Percentiles rank a stretch among this genome's conserved stretches.
These are phyloP conservation scores for Eurosta solidaginis DNA, from an alignment of 1,140 invertebrate species.

Conservation along the genomic window DNA sequence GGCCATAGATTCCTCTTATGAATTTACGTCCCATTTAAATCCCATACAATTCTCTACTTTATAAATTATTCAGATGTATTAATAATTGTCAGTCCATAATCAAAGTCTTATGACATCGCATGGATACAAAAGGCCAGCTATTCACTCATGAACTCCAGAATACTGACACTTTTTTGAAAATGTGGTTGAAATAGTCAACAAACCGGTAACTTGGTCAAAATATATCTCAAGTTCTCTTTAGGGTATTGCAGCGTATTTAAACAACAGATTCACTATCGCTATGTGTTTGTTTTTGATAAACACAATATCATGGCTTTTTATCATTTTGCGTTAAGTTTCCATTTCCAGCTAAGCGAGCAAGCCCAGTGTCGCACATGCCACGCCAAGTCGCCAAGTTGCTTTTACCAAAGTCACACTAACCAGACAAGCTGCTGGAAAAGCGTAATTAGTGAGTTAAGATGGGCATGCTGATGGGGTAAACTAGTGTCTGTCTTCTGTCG, in stretches of 20 bases:
- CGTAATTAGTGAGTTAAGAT: slow-evolving; percentile 30
- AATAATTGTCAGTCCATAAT: too few relatives aligned
- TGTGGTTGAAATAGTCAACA: too few relatives aligned
- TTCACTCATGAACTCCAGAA: too few relatives aligned
- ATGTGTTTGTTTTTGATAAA: not conserved
- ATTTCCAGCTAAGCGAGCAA: not conserved
- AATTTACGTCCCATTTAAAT: too few relatives aligned
- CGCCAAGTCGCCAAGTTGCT: not conserved
- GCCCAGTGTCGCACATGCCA: not conserved
- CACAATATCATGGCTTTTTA: not conserved
- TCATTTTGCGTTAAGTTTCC: not conserved
- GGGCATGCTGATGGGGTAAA: not conserved
- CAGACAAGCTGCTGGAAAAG: not conserved
- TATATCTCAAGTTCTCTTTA: too few relatives aligned
- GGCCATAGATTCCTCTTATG: too few relatives aligned
- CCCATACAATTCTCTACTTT: too few relatives aligned
- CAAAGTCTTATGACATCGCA: too few relatives aligned
- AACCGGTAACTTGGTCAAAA: too few relatives aligned
- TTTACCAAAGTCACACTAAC: not conserved
- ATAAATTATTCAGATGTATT: too few relatives aligned
- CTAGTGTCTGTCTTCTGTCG: not conserved
- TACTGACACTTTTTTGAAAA: too few relatives aligned
- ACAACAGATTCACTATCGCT: not conserved
- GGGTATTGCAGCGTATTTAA: not conserved
- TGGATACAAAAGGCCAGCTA: too few relatives aligned